Conservation (phyloP, 2,113 vertebrate genomes). For the Chlorodrepanis virens region DNA sequence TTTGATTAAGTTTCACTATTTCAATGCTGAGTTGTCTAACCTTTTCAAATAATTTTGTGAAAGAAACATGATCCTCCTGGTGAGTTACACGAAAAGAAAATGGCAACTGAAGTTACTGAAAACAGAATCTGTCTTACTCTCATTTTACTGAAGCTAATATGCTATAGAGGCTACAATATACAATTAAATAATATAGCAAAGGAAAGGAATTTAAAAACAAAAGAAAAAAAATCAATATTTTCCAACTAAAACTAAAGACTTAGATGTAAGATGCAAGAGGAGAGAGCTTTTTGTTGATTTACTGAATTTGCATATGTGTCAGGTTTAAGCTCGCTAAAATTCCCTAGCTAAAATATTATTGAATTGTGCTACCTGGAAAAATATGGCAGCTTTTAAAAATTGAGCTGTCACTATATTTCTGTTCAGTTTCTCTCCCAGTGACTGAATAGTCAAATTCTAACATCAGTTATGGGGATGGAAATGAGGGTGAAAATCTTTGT, state of each 20-base stretch:
- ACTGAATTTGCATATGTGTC: constrained; percentile 30
- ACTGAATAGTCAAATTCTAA: constrained; percentile 11
- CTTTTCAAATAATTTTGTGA: neutral
- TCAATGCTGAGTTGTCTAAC: neutral
- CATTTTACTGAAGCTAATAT: neutral
- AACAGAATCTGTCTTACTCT: neutral
- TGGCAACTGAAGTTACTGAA: neutral
- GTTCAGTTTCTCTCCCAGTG: constrained; percentile 10
- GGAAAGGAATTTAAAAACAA: neutral
- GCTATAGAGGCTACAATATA: neutral
- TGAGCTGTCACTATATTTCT: constrained; percentile 48
- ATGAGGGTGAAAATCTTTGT: neutral
- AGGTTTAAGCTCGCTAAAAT: constrained; percentile 7
- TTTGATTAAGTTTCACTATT: neutral
- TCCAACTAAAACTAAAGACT: neutral
- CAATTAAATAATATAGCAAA: neutral
- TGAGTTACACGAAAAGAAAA: neutral
- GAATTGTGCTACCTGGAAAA: constrained; percentile 11
- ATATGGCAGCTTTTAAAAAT: constrained; percentile 47
- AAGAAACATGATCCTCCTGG: neutral
- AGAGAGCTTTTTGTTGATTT: neutral
- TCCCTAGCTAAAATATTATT: constrained; percentile 5
- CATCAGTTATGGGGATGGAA: neutral
- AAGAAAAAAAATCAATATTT: neutral
- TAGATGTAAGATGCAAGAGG: neutral